Percentiles rank a stretch among this genome's conserved stretches.
Conservation (phyloP, 92 coral and sea anemone genomes). For the Ricordea florida region DNA sequence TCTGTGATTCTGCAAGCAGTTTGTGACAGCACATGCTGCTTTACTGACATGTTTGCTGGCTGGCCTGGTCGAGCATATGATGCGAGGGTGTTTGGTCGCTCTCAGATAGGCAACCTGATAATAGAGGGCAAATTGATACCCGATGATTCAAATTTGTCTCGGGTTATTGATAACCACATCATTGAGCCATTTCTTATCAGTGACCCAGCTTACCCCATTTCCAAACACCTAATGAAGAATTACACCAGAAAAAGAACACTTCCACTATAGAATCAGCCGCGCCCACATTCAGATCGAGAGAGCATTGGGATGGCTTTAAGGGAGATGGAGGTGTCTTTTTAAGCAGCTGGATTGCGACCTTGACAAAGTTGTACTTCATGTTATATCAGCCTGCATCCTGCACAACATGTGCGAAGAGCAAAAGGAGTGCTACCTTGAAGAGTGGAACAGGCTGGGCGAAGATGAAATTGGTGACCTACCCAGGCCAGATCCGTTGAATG, state of each 20-base stretch:
- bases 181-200: conserved; percentile 48
- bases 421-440: not conserved
- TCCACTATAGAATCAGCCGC: conserved; percentile 32
- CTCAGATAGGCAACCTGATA: conserved; percentile 20
- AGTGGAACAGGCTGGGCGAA: conserved; percentile 15
- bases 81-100: conserved; percentile 40
- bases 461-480: conserved; percentile 35
- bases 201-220: conserved; percentile 52
- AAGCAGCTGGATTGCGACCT: conserved; percentile 1
- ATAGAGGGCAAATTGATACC: conserved; percentile 9
- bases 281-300: conserved; percentile 48
- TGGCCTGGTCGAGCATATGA: conserved; percentile 55
- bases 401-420: conserved; percentile 30
- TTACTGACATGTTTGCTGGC: conserved; percentile 59
- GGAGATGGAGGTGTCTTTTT: conserved; percentile 22
- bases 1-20: conserved; percentile 54
- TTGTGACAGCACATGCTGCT: conserved; percentile 44
- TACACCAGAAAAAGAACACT: conserved; percentile 51
- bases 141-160: conserved; percentile 4
- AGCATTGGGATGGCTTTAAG: conserved; percentile 34
- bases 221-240: conserved; percentile 38
- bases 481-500: not conserved
- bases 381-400: conserved; percentile 1
- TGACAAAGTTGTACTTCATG: conserved; percentile 17
- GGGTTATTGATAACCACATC: conserved; percentile 5